A percentile compares a stretch with the other conserved stretches of the same genome.
Conservation (phyloP, 2,113 vertebrate genomes). For the Setophaga kirtlandii region DNA sequence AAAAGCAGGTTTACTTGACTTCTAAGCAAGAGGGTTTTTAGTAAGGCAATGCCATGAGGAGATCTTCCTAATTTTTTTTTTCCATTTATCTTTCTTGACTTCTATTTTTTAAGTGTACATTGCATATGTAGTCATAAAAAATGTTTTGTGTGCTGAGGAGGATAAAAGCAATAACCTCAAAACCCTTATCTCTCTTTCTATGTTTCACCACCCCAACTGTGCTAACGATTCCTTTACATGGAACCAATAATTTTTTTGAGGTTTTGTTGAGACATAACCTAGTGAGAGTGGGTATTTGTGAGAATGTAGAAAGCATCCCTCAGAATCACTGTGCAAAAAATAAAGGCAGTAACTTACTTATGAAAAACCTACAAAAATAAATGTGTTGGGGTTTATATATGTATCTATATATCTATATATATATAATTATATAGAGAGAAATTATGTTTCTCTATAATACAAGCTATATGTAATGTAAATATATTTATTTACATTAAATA, state of each 20-base stretch:
- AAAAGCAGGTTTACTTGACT: background rate
- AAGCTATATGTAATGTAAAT: no score
- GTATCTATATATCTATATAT: no score
- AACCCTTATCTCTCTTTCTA: background rate
- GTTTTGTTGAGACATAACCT: background rate
- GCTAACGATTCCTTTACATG: background rate
- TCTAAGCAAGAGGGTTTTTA: background rate
- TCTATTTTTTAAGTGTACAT: background rate
- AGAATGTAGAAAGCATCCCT: background rate
- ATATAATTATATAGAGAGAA: no score
- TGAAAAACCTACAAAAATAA: background rate
- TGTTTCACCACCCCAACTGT: background rate
- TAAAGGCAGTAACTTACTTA: background rate
- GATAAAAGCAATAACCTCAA: background rate
- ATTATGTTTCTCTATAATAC: no score
- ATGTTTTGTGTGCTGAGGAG: background rate
- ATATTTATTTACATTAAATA: background rate
- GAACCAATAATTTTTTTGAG: background rate
- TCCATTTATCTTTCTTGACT: background rate
- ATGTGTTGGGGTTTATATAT: accelerated
- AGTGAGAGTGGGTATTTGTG: background rate
- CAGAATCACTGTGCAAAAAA: background rate
- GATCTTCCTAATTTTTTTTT: background rate
- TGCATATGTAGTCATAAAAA: background rate
- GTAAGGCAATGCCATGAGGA: background rate